Evolutionary conservation across 2,888 invertebrate species (phyloP).

Genomic region (Strigamia maritima): DNA sequence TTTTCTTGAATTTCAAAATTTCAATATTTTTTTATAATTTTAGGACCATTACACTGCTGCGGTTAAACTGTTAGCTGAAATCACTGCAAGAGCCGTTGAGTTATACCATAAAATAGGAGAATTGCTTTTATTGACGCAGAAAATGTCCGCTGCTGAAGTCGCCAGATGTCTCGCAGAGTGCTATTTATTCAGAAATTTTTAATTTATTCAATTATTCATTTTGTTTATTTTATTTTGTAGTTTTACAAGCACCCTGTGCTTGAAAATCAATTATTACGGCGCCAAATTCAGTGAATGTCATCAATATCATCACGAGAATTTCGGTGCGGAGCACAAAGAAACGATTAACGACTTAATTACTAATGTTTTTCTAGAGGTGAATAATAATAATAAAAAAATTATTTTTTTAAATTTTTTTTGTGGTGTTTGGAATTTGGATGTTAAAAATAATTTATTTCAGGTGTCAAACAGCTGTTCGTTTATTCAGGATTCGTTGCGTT

Average conservation of each 20-base stretch:
- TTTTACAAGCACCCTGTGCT: conserved; percentile 54
- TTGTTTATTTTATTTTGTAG: neutral
- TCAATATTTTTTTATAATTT: no score
- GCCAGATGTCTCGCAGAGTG: neutral
- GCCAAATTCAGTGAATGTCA: conserved; percentile 65
- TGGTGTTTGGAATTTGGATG: no score
- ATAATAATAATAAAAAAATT: no score
- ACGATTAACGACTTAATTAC: conserved; percentile 67
- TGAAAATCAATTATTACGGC: conserved; percentile 66
- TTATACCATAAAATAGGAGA: conserved; percentile 67
- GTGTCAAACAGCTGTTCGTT: conserved; percentile 78
- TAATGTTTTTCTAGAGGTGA: conserved; percentile 77
- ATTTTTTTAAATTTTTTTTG: no score
- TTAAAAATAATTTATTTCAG: conserved; percentile 58
- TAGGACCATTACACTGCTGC: no score
- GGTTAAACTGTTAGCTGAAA: conserved; percentile 69
- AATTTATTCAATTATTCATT: neutral
- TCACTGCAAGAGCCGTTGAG: conserved; percentile 74
- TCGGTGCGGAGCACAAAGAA: conserved; percentile 44
- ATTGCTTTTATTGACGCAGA: neutral
- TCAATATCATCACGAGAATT: neutral
- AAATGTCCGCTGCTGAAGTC: neutral
- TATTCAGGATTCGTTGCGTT: conserved; percentile 73
- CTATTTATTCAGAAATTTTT: no score
- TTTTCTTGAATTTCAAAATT: no score